A percentile compares a stretch with the other conserved stretches of the same genome.
Evolutionary conservation across 2,888 invertebrate species (phyloP).

Genomic region (Lasioglossum marginatum): DNA sequence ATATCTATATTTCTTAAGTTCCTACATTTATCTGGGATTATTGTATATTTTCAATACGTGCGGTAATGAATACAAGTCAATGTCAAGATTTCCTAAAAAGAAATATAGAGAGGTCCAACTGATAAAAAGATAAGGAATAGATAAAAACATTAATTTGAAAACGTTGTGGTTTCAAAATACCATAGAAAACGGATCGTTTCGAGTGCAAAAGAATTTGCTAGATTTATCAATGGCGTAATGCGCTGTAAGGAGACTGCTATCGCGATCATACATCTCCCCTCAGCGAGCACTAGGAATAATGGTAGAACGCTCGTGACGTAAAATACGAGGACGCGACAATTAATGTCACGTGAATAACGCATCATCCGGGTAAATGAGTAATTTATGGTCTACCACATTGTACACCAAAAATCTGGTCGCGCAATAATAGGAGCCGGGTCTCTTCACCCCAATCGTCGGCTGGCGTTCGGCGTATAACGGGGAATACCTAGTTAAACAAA

Average conservation of each 20-base stretch:
- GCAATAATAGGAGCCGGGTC: conserved; percentile 9
- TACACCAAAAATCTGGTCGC: conserved; percentile 14
- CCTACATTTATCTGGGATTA: not conserved
- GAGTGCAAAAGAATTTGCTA: not conserved
- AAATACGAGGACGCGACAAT: conserved; percentile 22
- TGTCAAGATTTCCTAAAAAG: not conserved
- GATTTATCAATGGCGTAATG: conserved; percentile 7
- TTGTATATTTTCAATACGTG: not conserved
- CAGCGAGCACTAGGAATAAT: not conserved
- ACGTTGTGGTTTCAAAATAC: not conserved
- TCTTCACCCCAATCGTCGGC: conserved; percentile 15
- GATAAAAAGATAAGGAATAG: not conserved
- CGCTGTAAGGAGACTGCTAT: conserved; percentile 8
- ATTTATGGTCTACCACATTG: conserved; percentile 37
- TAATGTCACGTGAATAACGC: conserved; percentile 32
- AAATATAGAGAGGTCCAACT: not conserved
- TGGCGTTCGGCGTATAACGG: not conserved
- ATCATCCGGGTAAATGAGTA: conserved; percentile 36
- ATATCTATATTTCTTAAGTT: not conserved
- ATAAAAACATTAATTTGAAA: not conserved
- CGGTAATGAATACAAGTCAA: not conserved
- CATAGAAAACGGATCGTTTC: not conserved
- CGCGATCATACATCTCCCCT: not conserved
- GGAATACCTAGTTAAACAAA: conserved; percentile 51
- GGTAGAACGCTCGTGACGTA: not conserved